Base-by-base conservation (phyloP, 2,888 invertebrate genomes). In the Aporophyla lueneburgensis region DNA sequence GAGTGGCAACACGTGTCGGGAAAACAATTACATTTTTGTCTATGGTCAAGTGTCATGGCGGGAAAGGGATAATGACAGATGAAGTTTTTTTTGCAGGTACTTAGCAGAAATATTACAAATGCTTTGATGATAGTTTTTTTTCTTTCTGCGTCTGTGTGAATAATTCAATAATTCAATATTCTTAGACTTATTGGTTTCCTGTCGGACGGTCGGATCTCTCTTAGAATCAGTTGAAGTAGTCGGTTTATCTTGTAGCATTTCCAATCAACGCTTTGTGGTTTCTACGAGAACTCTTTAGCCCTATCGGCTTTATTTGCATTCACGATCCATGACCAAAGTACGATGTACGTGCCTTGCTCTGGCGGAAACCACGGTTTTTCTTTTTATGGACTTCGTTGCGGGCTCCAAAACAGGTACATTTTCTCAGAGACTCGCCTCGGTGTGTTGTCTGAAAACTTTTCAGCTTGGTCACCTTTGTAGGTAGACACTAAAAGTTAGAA, bases 21-120 rank as follows among this genome's bases (percentile, higher is more conserved):
- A 93, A 94, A 95, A 95, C 94, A 95, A 95, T 95, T 95, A 94
- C 93, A 94, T 91, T 92, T 80, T 89, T 92, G 90, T 94, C 93
- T 93, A 89, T 93, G 92, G 91, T 87, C 86, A 84, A 87, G 86
- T 88, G 86, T 81, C 71, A 78, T 85, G 82, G 85, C 80, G 74
- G 78, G 62, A 71, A 54, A 72, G 69, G 67, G 73, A 80, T 81
- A 24, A 33, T 59, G 51, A 40, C 56, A 54, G 56, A 83, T 76
- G 76, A 76, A 27, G 56, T 84, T 76, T 82, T 81, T n/a, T 79
- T 51, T 67, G 61, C 67, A 56, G 33, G 19, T 75, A n/a, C 21
- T 71, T 70, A 59, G 24, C 33, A 72, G 9, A 14, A 24, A 16
- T 51, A 33, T 56, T 73, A 14, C 24, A 43, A 19, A 46, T 14